Percentiles rank a stretch among this genome's conserved stretches.
These are phyloP conservation scores for Plusia festucae DNA, from an alignment of 2,888 invertebrate genomes.

Conservation along the genomic window DNA sequence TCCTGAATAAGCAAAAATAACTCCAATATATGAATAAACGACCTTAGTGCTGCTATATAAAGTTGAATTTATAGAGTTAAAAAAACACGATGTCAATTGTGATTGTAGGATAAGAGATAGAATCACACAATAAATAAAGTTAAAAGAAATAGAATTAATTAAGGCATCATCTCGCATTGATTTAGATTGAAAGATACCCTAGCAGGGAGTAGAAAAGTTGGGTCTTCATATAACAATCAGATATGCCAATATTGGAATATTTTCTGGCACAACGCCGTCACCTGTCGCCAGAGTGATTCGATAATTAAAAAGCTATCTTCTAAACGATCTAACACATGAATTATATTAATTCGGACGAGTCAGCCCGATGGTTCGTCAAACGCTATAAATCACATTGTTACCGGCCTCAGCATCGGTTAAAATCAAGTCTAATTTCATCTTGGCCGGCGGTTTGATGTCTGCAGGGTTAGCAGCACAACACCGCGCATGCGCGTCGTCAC, in stretches of 20 bases:
- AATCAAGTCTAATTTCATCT: constrained; percentile 80
- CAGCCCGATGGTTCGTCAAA: constrained; percentile 53
- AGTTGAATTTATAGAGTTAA: background rate
- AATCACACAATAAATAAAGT: background rate
- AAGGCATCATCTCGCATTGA: background rate
- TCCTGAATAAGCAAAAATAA: constrained; percentile 10
- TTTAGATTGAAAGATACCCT: background rate
- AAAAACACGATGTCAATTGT: background rate
- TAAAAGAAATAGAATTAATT: background rate
- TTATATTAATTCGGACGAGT: constrained; percentile 28
- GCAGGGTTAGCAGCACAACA: constrained; percentile 53
- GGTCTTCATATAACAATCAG: constrained; percentile 5
- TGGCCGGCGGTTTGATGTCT: constrained; percentile 68
- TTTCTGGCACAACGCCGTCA: constrained; percentile 44
- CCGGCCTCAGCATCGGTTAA: constrained; percentile 69
- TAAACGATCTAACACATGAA: constrained; percentile 32
- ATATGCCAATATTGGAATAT: constrained; percentile 37
- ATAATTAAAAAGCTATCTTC: constrained; percentile 42
- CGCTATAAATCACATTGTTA: constrained; percentile 63
- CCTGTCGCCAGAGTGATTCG: constrained; percentile 25
- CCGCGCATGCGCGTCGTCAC: constrained; percentile 65
- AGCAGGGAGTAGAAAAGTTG: constrained; percentile 1
- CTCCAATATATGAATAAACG: constrained; percentile 9
- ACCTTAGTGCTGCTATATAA: background rate
- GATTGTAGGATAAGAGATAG: too few relatives aligned